These are phyloP conservation scores for Uria lomvia DNA, from an alignment of 2,113 vertebrate species.

Conservation along the genomic window DNA sequence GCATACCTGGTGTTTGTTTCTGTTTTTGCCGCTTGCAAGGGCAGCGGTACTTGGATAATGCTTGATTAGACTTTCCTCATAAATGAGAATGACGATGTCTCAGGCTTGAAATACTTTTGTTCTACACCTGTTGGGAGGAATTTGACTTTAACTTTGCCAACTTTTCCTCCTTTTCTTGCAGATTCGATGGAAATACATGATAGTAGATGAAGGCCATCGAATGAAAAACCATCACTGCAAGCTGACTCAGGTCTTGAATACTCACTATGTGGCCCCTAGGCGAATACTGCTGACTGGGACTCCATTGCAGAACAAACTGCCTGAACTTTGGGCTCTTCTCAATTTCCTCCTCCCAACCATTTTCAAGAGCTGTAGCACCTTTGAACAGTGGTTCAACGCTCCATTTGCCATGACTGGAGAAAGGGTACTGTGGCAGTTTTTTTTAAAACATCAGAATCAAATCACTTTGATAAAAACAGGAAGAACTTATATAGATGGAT, in stretches of 20 bases:
- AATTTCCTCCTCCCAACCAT: conserved; percentile 98
- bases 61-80: background rate
- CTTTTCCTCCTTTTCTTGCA: conserved; percentile 26
- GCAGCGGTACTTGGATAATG: background rate
- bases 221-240: conserved; percentile 99
- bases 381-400: conserved; percentile 99
- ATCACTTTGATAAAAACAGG: background rate
- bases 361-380: conserved; percentile 98
- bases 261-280: conserved; percentile 94
- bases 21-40: background rate
- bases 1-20: background rate
- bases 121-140: background rate
- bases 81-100: background rate
- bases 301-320: conserved; percentile 94
- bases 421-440: conserved; percentile 75
- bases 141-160: background rate
- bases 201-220: conserved; percentile 95
- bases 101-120: background rate
- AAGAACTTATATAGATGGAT: background rate
- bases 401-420: conserved; percentile 98
- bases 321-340: conserved; percentile 96
- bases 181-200: conserved; percentile 99
- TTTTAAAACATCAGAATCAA: background rate
- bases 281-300: conserved; percentile 93
- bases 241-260: conserved; percentile 96